Evolutionary conservation across 2,888 invertebrate genomes (phyloP).

Genomic region (Dicycla oo): DNA sequence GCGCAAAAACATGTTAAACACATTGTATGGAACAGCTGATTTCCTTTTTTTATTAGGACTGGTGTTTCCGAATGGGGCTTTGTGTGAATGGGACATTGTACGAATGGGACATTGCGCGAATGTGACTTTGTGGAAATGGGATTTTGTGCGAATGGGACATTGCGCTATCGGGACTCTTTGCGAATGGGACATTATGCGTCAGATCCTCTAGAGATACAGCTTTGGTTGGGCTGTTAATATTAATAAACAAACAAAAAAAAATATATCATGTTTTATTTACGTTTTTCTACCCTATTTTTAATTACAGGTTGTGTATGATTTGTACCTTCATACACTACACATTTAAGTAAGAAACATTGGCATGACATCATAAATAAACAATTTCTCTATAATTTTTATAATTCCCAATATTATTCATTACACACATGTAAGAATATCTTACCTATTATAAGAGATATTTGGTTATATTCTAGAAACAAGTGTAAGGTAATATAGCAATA

Average conservation of each 20-base stretch:
- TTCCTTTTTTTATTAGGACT: too few relatives aligned
- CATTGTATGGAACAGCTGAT: too few relatives aligned
- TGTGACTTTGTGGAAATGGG: too few relatives aligned
- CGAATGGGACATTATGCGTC: too few relatives aligned
- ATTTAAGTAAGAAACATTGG: not conserved
- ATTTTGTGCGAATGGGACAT: too few relatives aligned
- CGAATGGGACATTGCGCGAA: too few relatives aligned
- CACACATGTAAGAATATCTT: not conserved
- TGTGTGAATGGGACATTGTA: too few relatives aligned
- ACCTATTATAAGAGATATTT: not conserved
- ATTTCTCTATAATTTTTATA: conserved; percentile 14
- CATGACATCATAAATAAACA: not conserved
- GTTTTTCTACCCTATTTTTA: not conserved
- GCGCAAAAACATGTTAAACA: too few relatives aligned
- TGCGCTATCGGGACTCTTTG: too few relatives aligned
- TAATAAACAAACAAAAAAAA: conserved; percentile 41
- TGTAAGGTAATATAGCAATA: not conserved
- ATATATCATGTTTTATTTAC: conserved; percentile 17
- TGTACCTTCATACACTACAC: not conserved
- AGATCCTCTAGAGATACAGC: too few relatives aligned
- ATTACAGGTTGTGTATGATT: too few relatives aligned
- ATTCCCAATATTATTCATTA: conserved; percentile 3
- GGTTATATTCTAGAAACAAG: not conserved
- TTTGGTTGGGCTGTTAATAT: not conserved
- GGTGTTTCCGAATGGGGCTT: too few relatives aligned